phyloP scores from a whole-genome alignment of 2,888 invertebrate species.

The Lymantria monacha region DNA sequence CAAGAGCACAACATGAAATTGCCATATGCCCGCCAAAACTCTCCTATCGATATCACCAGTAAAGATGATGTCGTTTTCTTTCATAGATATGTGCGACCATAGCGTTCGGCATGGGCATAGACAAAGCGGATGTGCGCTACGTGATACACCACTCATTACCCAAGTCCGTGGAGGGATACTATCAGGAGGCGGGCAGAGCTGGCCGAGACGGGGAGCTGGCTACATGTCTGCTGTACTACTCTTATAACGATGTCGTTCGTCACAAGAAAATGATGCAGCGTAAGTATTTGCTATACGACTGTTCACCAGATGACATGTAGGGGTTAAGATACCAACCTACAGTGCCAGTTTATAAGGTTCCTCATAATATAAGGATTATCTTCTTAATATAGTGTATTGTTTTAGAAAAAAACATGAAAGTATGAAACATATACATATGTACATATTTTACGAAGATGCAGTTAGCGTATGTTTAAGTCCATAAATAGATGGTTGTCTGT shows the following conservation, averaged over 20 bases:
- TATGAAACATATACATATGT: no score
- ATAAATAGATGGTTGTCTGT: no score
- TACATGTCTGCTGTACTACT: constrained; percentile 93
- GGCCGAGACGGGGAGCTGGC: constrained; percentile 95
- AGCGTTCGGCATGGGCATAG: constrained; percentile 99
- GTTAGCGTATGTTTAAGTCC: no score
- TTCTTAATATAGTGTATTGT: background rate
- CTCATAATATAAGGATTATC: no score
- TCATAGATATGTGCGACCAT: constrained; percentile 95
- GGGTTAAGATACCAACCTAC: no score
- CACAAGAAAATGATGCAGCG: constrained; percentile 87
- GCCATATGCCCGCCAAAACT: no score
- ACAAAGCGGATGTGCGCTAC: constrained; percentile 97
- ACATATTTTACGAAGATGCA: no score
- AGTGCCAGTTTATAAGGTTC: no score
- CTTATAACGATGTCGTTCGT: constrained; percentile 89
- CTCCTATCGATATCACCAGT: background rate
- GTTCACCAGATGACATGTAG: no score
- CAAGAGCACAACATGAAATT: no score
- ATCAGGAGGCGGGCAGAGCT: constrained; percentile 98
- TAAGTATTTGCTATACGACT: constrained; percentile 63
- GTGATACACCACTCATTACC: constrained; percentile 97
- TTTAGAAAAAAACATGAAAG: background rate
- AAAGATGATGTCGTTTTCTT: background rate
- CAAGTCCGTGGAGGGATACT: constrained; percentile 97